Conservation (phyloP, 2,797 vertebrate species). For the Galago senegalensis region DNA sequence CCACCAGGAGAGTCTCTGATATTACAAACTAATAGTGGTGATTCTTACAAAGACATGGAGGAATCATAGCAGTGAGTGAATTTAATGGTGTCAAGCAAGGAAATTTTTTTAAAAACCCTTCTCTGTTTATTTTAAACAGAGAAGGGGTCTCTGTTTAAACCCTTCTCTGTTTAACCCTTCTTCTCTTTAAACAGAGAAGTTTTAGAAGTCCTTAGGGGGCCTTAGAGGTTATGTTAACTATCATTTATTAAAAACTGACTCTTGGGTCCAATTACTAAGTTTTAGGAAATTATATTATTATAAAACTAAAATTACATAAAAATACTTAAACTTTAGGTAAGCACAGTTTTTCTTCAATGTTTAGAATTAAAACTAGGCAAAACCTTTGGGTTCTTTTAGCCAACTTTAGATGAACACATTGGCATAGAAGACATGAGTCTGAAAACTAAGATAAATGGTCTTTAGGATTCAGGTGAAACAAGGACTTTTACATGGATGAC, state of each 20-base stretch:
- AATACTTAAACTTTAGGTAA: conserved; percentile 41
- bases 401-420: not conserved
- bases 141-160: too few relatives aligned
- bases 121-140: too few relatives aligned
- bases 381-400: not conserved
- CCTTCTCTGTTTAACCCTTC: too few relatives aligned
- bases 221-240: not conserved
- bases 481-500: not conserved
- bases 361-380: conserved; percentile 17
- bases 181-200: conserved; percentile 41
- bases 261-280: not conserved
- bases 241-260: conserved; percentile 58
- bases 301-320: conserved; percentile 50
- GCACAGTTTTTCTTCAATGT: conserved; percentile 10
- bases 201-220: conserved; percentile 51
- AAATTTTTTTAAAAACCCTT: not conserved
- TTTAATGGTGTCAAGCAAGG: not conserved
- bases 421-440: not conserved
- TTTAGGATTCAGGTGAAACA: conserved; percentile 2
- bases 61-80: conserved; percentile 11
- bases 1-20: conserved; percentile 1
- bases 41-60: not conserved
- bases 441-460: conserved; percentile 26
- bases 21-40: conserved; percentile 36
- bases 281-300: conserved; percentile 49